Base-by-base conservation (phyloP, 2,888 invertebrate genomes). In the Mimas tiliae region DNA sequence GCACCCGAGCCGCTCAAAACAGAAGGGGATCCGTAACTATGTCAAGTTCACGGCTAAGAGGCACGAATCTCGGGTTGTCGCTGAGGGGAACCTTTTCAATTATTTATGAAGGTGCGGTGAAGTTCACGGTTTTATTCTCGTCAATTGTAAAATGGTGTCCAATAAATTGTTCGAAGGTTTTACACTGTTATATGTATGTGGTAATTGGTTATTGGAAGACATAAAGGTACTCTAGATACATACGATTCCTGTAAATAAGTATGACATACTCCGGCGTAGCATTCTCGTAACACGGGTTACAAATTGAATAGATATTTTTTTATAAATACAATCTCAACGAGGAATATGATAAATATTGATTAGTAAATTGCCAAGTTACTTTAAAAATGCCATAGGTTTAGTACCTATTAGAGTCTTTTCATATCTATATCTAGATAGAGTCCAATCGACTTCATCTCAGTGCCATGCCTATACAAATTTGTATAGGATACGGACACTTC, bases 21-120 rank as follows among this genome's bases (percentile, higher is more conserved):
- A 58, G 58, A 58, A 58, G 58, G 58, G 58, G 58, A 58, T 42
- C 42, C 19, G 58, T 42, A 58, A 58, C 42, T 58, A 58, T 58
- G 58, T 58, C 58, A 58, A 58, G 58, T 58, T 58, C 58, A 58
- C 42, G 58, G 58, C 12, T 58, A 58, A 58, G 58, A 58, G 58
- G 6, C 58, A 42, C 42, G 58, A 58, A 42, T 21, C 58, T 42
- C 58, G 38, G 16, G 6, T 19, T 16, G 58, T 0, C 27, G 55
- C 16, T 38, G 55, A 9, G 58, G 58, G 58, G 58, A 34, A 38
- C n/a, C 42, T 58, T 58, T 58, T 58, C 58, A 42, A 58, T 58
- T 21, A 58, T 58, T 58, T 58, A 58, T 58, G 42, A 58, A 19
- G 38, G 42, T 55, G 55, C 55, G 38, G 38, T 34, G 16, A 38